phyloP scores from a whole-genome alignment of 2,113 vertebrate genomes.

The Cyanoliseus patagonus region DNA sequence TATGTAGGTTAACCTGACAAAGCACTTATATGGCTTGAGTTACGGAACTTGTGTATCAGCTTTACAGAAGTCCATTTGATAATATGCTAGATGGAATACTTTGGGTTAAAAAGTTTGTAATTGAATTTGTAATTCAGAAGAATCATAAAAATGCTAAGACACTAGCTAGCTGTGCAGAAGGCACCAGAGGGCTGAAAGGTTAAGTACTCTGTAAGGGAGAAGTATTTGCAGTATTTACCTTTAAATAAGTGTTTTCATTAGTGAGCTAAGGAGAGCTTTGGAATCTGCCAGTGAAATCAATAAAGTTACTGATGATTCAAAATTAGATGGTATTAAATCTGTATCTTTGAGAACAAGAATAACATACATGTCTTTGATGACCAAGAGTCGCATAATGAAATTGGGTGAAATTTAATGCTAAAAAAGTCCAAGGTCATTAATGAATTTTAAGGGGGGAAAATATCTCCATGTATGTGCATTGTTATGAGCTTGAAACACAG shows the following conservation, averaged over 20 bases:
- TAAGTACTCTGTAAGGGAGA: not conserved
- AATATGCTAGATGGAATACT: not conserved
- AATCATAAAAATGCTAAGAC: not conserved
- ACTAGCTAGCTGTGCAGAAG: not conserved
- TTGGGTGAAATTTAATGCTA: not conserved
- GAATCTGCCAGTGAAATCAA: not conserved
- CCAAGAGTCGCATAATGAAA: not conserved
- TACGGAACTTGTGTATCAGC: not conserved
- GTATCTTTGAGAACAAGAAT: not conserved
- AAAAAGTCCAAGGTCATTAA: not conserved
- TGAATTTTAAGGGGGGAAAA: not conserved
- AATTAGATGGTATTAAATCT: not conserved
- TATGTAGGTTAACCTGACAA: not conserved
- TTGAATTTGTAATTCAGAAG: not conserved
- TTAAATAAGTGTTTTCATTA: not conserved
- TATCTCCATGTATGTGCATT: not conserved
- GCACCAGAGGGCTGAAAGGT: not conserved
- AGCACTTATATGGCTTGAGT: not conserved
- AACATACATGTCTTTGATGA: not conserved
- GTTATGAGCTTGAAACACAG: not conserved
- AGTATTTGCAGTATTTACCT: not conserved
- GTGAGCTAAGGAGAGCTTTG: not conserved
- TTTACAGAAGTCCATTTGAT: not conserved
- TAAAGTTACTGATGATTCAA: not conserved
- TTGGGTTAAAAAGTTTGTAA: not conserved